A percentile compares a stretch with the other conserved stretches of the same genome.
phyloP scores from a whole-genome alignment of 1,140 invertebrate genomes.

The Euwallacea similis region DNA sequence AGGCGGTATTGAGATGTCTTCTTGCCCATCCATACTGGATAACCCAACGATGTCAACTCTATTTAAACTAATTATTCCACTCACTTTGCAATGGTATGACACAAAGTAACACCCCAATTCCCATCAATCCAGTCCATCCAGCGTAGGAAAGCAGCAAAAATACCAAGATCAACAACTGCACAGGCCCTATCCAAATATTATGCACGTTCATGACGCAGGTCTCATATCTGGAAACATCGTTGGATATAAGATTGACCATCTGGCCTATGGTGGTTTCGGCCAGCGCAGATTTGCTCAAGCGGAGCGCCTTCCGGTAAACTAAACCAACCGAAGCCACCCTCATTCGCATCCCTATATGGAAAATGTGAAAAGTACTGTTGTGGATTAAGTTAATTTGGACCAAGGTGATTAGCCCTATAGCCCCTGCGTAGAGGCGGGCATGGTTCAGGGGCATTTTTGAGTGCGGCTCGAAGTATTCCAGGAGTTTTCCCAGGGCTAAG shows the following conservation, averaged over 20 bases:
- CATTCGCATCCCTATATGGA: conserved; percentile 80
- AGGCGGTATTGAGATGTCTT: conserved; percentile 60
- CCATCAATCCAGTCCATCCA: conserved; percentile 71
- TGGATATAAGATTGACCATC: conserved; percentile 84
- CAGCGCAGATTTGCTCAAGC: conserved; percentile 64
- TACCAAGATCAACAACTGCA: conserved; percentile 72
- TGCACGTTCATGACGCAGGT: conserved; percentile 65
- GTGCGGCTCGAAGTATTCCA: conserved; percentile 61
- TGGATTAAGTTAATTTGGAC: conserved; percentile 71
- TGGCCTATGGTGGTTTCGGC: conserved; percentile 77
- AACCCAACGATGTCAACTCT: no score
- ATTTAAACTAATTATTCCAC: no score
- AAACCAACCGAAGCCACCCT: conserved; percentile 76
- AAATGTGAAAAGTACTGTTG: conserved; percentile 72
- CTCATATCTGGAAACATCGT: conserved; percentile 76
- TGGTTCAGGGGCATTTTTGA: conserved; percentile 48
- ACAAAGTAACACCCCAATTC: conserved; percentile 73
- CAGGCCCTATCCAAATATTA: conserved; percentile 71
- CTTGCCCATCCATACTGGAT: conserved; percentile 70
- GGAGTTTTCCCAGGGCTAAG: conserved; percentile 41
- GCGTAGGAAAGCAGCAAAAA: conserved; percentile 74
- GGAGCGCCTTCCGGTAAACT: conserved; percentile 71
- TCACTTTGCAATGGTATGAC: conserved; percentile 82
- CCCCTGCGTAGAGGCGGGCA: conserved; percentile 69
- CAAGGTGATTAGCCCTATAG: conserved; percentile 67